phyloP scores from a whole-genome alignment of 2,797 vertebrate genomes.

The Microchirus variegatus region DNA sequence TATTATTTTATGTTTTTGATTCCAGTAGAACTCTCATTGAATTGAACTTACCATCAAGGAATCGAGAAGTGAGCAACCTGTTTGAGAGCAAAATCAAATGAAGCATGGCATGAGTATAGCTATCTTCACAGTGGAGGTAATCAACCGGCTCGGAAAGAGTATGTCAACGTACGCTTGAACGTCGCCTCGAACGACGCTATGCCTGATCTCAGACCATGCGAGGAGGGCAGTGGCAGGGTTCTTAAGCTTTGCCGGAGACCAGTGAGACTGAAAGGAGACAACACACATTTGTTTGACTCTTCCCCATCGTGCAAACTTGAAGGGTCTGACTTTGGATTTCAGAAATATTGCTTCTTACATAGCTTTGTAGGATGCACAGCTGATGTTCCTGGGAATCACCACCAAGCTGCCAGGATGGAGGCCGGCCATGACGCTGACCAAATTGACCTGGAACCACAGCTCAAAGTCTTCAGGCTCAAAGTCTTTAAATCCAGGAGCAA shows the following conservation, averaged over 20 bases:
- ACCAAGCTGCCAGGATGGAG: constrained; percentile 28
- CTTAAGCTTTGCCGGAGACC: too few relatives aligned
- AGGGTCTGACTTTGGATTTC: neutral
- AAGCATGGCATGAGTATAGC: neutral
- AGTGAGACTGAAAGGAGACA: too few relatives aligned
- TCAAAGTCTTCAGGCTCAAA: constrained; percentile 40
- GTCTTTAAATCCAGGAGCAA: constrained; percentile 24
- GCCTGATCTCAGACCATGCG: too few relatives aligned
- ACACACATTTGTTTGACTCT: too few relatives aligned
- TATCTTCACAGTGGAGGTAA: too few relatives aligned
- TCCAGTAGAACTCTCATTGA: neutral
- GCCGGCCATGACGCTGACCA: constrained; percentile 51
- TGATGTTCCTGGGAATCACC: constrained; percentile 54
- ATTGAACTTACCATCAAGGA: constrained; percentile 33
- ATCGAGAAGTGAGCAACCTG: constrained; percentile 30
- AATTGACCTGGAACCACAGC: constrained; percentile 52
- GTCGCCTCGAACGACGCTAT: too few relatives aligned
- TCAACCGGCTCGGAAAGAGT: too few relatives aligned
- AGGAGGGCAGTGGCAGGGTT: too few relatives aligned
- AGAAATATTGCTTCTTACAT: constrained; percentile 50
- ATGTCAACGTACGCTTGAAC: too few relatives aligned
- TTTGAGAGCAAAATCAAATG: constrained; percentile 11
- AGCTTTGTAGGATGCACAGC: constrained; percentile 44
- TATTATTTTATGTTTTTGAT: neutral
- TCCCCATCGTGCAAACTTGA: neutral